phyloP scores from a whole-genome alignment of 2,797 vertebrate genomes.

The Sebastes taczanowskii region DNA sequence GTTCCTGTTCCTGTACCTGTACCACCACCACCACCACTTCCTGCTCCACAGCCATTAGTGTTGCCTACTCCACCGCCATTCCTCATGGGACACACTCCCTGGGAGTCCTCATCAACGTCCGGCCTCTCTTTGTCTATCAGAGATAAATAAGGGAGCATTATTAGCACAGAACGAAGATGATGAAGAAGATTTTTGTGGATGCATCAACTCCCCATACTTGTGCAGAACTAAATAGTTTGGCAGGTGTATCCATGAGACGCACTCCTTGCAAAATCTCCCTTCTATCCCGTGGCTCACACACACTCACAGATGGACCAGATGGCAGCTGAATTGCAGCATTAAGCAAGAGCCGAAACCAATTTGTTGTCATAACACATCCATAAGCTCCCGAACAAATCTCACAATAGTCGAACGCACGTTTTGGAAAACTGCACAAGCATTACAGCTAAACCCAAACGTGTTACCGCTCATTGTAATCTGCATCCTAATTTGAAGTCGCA shows the following conservation, averaged over 20 bases:
- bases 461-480: conserved; percentile 52
- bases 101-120: conserved; percentile 83
- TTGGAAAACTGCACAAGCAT: conserved; percentile 12
- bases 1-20: conserved; percentile 10
- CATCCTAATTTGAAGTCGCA: conserved; percentile 40
- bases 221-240: neutral
- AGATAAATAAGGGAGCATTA: conserved; percentile 11
- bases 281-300: neutral
- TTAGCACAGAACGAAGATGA: conserved; percentile 2
- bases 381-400: conserved; percentile 55
- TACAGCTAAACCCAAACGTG: conserved; percentile 30
- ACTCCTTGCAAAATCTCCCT: conserved; percentile 9
- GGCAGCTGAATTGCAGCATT: conserved; percentile 66
- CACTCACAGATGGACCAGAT: conserved; percentile 75
- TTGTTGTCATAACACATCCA: conserved; percentile 57
- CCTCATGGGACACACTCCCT: conserved; percentile 79
- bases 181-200: neutral
- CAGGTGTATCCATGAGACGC: conserved; percentile 37
- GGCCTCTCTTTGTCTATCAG: conserved; percentile 79
- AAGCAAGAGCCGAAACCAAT: conserved; percentile 56
- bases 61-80: conserved; percentile 64
- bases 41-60: conserved; percentile 64
- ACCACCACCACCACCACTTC: conserved; percentile 1
- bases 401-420: conserved; percentile 31
- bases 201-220: conserved; percentile 6